A percentile compares a stretch with the other conserved stretches of the same genome.
phyloP scores from a whole-genome alignment of 2,113 vertebrate genomes.

The Marcusenius ussheri region DNA sequence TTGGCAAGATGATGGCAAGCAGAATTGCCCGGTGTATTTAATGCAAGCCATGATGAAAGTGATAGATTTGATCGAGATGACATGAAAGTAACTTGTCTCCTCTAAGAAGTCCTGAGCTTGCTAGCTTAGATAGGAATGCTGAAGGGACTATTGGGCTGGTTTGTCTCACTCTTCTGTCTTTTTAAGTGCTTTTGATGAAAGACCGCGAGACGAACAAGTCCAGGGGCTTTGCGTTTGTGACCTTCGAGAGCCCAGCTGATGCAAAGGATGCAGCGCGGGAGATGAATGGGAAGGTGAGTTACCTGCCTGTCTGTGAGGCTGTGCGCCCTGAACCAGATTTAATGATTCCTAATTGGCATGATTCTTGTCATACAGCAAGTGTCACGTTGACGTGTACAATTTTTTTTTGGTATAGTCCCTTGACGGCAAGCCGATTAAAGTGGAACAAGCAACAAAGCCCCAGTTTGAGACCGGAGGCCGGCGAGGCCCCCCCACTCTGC shows the following conservation, averaged over 20 bases:
- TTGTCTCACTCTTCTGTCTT: not conserved
- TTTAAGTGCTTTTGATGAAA: constrained; percentile 89
- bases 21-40: not conserved
- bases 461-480: constrained; percentile 83
- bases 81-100: constrained; percentile 7
- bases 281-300: constrained; percentile 88
- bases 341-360: too few relatives aligned
- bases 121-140: too few relatives aligned
- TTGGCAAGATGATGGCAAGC: not conserved
- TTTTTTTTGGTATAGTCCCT: constrained; percentile 65
- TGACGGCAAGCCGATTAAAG: constrained; percentile 94
- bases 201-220: constrained; percentile 97
- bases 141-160: not conserved
- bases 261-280: constrained; percentile 93
- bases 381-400: not conserved
- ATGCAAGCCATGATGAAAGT: not conserved
- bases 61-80: not conserved
- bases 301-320: not conserved
- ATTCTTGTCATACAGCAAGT: not conserved
- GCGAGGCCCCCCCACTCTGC: constrained; percentile 73
- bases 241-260: constrained; percentile 87
- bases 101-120: constrained; percentile 20
- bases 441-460: constrained; percentile 95
- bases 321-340: not conserved
- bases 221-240: constrained; percentile 95